Percentiles rank a stretch among this genome's conserved stretches.
Evolutionary conservation across 2,113 vertebrate genomes (phyloP).

Genomic region (Micromys minutus): DNA sequence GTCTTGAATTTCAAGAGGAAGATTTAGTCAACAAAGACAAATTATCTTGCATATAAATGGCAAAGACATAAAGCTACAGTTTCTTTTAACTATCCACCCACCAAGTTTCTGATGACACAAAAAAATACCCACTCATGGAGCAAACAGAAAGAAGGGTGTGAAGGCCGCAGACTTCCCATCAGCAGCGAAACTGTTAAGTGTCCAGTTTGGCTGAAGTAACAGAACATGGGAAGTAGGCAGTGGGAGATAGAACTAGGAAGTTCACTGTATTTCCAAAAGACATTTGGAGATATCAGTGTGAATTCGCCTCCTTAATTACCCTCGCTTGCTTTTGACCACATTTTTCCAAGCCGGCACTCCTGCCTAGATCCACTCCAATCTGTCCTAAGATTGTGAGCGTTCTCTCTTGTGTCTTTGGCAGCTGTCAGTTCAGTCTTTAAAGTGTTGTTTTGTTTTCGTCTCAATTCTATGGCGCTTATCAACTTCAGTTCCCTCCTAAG

Average conservation of each 20-base stretch:
- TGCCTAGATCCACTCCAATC: background rate
- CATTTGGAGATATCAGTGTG: background rate
- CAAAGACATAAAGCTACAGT: slow-evolving; percentile 54
- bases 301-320: background rate
- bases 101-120: slow-evolving; percentile 65
- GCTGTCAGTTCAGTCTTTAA: background rate
- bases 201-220: background rate
- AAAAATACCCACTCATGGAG: slow-evolving; percentile 60
- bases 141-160: background rate
- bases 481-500: background rate
- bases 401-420: background rate
- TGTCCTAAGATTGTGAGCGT: background rate
- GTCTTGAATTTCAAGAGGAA: slow-evolving; percentile 80
- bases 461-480: background rate
- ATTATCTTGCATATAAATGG: slow-evolving; percentile 66
- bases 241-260: slow-evolving; percentile 18
- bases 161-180: background rate
- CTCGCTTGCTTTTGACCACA: background rate
- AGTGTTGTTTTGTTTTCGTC: background rate
- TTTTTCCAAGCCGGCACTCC: background rate
- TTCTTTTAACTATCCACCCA: slow-evolving; percentile 47
- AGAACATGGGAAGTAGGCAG: background rate
- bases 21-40: slow-evolving; percentile 74
- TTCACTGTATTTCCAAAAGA: background rate
- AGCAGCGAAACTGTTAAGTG: background rate